These are phyloP conservation scores for Tetragnatha montana DNA, from an alignment of 2,888 invertebrate genomes.

Conservation along the genomic window DNA sequence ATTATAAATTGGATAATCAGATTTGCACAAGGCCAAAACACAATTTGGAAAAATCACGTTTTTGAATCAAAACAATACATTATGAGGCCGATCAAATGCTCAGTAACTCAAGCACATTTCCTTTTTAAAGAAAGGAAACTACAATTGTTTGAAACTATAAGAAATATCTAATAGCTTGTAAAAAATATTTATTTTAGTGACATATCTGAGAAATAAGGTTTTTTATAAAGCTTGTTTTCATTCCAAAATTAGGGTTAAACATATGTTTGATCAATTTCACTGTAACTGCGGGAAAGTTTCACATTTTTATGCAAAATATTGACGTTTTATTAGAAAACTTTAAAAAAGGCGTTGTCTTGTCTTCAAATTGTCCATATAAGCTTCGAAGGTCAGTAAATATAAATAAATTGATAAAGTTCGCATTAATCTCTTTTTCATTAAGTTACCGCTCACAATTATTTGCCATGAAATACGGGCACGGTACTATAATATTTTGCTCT, in stretches of 20 bases:
- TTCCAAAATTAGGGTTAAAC: too few relatives aligned
- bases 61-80: background rate
- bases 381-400: too few relatives aligned
- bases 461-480: too few relatives aligned
- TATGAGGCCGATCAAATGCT: background rate
- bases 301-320: conserved; percentile 16
- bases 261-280: background rate
- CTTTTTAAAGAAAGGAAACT: background rate
- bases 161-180: background rate
- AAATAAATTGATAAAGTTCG: too few relatives aligned
- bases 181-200: background rate
- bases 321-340: conserved; percentile 41
- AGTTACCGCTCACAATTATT: too few relatives aligned
- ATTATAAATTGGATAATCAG: conserved; percentile 11
- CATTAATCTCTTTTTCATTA: too few relatives aligned
- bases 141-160: background rate
- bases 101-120: background rate
- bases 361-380: background rate
- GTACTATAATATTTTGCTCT: too few relatives aligned
- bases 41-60: conserved; percentile 15
- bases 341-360: conserved; percentile 44
- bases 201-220: background rate
- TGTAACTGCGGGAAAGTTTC: background rate
- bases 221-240: background rate
- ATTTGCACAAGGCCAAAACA: conserved; percentile 25